Evolutionary conservation across 2,113 vertebrate species (phyloP), one percentile per base, ranked within the genome.

Genomic region (Chinchilla lanigera): DNA sequence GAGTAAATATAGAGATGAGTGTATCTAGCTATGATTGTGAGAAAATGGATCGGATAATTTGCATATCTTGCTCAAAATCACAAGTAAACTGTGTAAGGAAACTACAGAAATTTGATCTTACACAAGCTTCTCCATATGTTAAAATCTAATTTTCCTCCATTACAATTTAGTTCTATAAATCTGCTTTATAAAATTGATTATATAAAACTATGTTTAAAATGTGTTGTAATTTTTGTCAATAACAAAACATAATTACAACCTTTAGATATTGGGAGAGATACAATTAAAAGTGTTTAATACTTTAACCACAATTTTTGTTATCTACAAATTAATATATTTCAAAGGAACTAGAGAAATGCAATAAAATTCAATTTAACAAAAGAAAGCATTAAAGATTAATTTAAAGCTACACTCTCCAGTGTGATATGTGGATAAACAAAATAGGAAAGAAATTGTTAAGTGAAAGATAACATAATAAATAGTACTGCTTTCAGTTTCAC

Each of bases 361-460:
- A 58, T 84, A 5, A 73, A 89, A 89, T 12, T 75, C 11, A 61
- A 86, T 80, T 92, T 91, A 86, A 82, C 81, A 63, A 69, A 28
- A 58, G 90, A 67, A 86, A 92, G 8, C 8, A 81, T 89, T 75
- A 80, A 50, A 89, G 47, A 84, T 86, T 69, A 89, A 82, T 63
- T 90, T 60, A 38, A 78, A 96, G 16, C 16, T 75, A 80, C 2
- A 75, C 9, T 58, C n/a, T 26, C 8, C 13, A 81, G 52, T 50
- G 16, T 90, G 30, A 67, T 69, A 35, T n/a, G 44, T 56, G 28
- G 22, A 73, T 63, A 83, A 96, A 90, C 16, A 91, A 82, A 41
- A 90, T 58, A 71, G 52, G 87, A 86, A 87, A 69, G 30, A 86
- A 81, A 95, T 75, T 84, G 50, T n/a, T 81, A 89, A 61, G 56